Evolutionary conservation across 2,888 invertebrate genomes (phyloP).

Genomic region (Aporophyla nigra): DNA sequence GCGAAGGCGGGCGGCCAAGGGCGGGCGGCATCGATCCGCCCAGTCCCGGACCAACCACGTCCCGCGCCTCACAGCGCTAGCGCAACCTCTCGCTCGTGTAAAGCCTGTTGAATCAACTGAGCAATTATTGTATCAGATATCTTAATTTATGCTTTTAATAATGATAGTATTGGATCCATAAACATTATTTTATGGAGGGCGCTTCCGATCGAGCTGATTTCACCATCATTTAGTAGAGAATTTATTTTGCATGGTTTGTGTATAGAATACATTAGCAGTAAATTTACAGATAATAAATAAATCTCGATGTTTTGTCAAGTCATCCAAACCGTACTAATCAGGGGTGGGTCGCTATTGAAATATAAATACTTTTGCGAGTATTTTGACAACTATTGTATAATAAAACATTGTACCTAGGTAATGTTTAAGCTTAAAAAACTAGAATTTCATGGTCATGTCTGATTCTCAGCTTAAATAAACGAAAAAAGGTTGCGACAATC

Average conservation of each 20-base stretch:
- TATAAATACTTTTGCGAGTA: background rate
- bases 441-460: conserved; percentile 10
- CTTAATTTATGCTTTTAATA: conserved; percentile 6
- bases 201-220: background rate
- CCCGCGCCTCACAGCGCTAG: conserved; percentile 70
- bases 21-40: conserved; percentile 82
- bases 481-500: conserved; percentile 37
- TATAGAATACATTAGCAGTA: too few relatives aligned
- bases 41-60: conserved; percentile 65
- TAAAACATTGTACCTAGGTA: background rate
- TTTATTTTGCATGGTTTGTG: too few relatives aligned
- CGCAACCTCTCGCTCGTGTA: conserved; percentile 65
- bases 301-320: too few relatives aligned
- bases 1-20: conserved; percentile 86
- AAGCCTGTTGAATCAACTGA: conserved; percentile 34
- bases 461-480: conserved; percentile 26
- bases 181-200: conserved; percentile 4
- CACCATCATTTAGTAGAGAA: too few relatives aligned
- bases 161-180: background rate
- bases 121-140: conserved; percentile 5
- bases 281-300: too few relatives aligned
- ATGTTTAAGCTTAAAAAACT: conserved; percentile 9
- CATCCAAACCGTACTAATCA: too few relatives aligned
- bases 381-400: conserved; percentile 5
- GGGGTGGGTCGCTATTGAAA: background rate